Evolutionary conservation across 2,113 vertebrate species (phyloP), one percentile per base, ranked within the genome.

Genomic region (Tretioscincus oriximinensis): DNA sequence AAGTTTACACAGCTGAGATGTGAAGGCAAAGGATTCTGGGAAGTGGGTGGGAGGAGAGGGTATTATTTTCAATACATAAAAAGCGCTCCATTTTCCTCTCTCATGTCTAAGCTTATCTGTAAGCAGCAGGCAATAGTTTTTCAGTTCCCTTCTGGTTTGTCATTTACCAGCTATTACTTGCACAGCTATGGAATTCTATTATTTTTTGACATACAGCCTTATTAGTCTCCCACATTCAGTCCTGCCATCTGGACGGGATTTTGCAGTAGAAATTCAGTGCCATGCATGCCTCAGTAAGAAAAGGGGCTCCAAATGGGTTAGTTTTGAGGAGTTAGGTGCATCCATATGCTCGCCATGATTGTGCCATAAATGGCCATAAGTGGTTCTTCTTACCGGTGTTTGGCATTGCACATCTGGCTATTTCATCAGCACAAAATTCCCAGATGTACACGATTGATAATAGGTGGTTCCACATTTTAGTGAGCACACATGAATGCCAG

Each of bases 1-100:
- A 87, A 81, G 82, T 82, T 73, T 67, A 76, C 69, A 49, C n/a
- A 83, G 58, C 75, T 1, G 0, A n/a, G 84, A 73, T 41, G 0
- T 0, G 47, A 58, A 68, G 29, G 21, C 47, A 84, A 90, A 75
- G 8, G 0, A 0, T 26, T 12, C 65, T 67, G 41, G 35, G 64
- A 85, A 90, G 76, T 10, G 0, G 0, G 49, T 4, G 65, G 54
- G 73, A 76, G 49, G 81, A 41, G 72, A 84, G 69, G 14, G 58
- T 67, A 45, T 24, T 60, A 64, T 49, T 86, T 81, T 41, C 51
- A 77, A 83, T 26, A 84, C 78, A 54, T 24, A 87, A 84, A 85
- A 29, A 69, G 87, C 1, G 2, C 26, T 74, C 14, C 9, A 85
- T 87, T 67, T 41, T 63, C 54, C 82, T 47, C 64, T 84, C 35